Conservation (phyloP, 2,888 invertebrate genomes). For the Drosophila demipolita region DNA sequence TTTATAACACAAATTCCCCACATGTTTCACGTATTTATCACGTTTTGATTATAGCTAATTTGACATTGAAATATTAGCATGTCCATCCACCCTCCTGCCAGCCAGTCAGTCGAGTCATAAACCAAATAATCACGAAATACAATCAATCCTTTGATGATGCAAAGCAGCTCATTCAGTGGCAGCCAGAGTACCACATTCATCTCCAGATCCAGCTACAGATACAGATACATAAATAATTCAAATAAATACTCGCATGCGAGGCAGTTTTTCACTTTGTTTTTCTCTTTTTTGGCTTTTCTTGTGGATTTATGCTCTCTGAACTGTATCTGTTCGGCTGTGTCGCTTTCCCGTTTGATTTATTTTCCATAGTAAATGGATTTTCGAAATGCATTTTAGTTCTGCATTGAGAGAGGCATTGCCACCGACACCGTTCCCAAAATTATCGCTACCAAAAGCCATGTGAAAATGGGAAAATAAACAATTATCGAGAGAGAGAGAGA, state of each 20-base stretch:
- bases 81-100: conserved; percentile 11
- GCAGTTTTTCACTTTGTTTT: conserved; percentile 44
- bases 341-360: conserved; percentile 77
- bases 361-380: conserved; percentile 76
- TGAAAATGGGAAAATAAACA: conserved; percentile 76
- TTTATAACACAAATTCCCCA: conserved; percentile 41
- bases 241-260: conserved; percentile 47
- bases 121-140: conserved; percentile 65
- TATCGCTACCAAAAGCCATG: conserved; percentile 64
- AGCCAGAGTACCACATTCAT: conserved; percentile 25
- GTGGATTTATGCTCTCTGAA: conserved; percentile 5
- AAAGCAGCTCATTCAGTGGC: conserved; percentile 27
- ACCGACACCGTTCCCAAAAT: conserved; percentile 45
- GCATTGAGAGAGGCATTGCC: conserved; percentile 49
- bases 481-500: conserved; percentile 60
- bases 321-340: conserved; percentile 25
- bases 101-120: conserved; percentile 14
- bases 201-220: conserved; percentile 11
- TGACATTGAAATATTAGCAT: conserved; percentile 76
- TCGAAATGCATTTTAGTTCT: conserved; percentile 80
- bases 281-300: conserved; percentile 29
- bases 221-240: conserved; percentile 71
- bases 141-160: conserved; percentile 74
- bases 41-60: conserved; percentile 73
- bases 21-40: conserved; percentile 70